Conservation (phyloP, 2,113 vertebrate genomes). For the Brienomyrus longianalis region DNA sequence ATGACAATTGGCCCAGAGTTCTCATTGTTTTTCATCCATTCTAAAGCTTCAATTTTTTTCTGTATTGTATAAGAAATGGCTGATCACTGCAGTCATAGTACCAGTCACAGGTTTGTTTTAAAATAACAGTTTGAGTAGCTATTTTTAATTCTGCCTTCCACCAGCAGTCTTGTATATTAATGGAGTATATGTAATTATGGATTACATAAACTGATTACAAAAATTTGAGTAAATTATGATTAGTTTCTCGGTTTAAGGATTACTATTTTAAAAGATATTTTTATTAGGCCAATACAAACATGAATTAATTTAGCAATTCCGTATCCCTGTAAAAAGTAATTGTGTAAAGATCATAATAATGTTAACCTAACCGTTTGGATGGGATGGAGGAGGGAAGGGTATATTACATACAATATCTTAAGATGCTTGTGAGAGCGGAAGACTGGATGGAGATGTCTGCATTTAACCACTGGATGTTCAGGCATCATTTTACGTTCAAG, state of each 20-base stretch:
- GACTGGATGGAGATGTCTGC: not conserved
- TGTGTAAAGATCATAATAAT: not conserved
- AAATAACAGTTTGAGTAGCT: conserved; percentile 55
- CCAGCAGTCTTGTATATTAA: conserved; percentile 42
- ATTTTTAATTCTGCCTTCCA: conserved; percentile 54
- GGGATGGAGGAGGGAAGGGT: not conserved
- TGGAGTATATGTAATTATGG: not conserved
- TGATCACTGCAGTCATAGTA: not conserved
- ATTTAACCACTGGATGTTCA: not conserved
- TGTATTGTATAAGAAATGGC: not conserved
- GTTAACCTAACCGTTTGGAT: not conserved
- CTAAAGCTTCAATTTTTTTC: conserved; percentile 1
- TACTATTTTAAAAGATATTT: no score
- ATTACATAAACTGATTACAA: not conserved
- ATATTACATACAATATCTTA: not conserved
- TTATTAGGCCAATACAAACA: no score
- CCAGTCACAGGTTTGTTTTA: conserved; percentile 23
- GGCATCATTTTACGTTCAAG: not conserved
- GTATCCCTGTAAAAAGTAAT: not conserved
- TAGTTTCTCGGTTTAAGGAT: no score
- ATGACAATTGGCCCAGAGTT: conserved; percentile 35
- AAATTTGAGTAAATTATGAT: not conserved
- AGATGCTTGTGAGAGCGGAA: not conserved
- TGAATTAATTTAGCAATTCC: no score
- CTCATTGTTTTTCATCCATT: not conserved